Conservation (phyloP, 2,113 vertebrate genomes). For the Brachypteracias leptosomus region DNA sequence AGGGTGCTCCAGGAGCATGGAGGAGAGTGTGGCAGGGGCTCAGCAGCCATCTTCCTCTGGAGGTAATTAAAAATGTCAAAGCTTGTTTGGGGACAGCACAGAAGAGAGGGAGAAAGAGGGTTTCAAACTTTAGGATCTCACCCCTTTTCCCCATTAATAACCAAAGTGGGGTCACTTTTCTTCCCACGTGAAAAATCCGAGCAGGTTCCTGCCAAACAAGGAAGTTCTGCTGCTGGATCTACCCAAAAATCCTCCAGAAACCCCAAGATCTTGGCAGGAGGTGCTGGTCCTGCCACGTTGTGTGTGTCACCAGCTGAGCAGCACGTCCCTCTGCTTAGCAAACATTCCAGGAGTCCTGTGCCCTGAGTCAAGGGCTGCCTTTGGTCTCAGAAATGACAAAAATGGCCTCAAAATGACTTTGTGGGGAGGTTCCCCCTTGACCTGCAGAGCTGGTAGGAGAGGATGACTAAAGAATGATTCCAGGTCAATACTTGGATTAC, state of each 20-base stretch:
- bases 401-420: not conserved
- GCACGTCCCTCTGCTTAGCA: not conserved
- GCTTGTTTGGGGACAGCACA: not conserved
- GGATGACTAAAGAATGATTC: not conserved
- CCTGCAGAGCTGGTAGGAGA: not conserved
- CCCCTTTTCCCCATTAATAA: not conserved
- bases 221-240: not conserved
- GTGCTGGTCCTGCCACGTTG: not conserved
- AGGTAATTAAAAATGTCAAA: not conserved
- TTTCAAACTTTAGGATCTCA: not conserved
- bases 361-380: not conserved
- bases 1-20: constrained; percentile 15
- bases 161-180: rapidly evolving
- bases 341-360: not conserved
- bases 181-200: not conserved
- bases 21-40: rapidly evolving
- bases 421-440: rapidly evolving
- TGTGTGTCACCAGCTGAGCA: not conserved
- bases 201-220: not conserved
- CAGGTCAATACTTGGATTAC: not conserved
- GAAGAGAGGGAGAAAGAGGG: not conserved
- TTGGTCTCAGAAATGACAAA: not conserved
- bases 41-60: not conserved
- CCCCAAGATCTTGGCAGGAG: not conserved
- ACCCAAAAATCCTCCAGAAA: not conserved